Percentiles rank a stretch among this genome's conserved stretches.
Evolutionary conservation across 2,113 vertebrate genomes (phyloP).

Genomic region (Geococcyx californianus): DNA sequence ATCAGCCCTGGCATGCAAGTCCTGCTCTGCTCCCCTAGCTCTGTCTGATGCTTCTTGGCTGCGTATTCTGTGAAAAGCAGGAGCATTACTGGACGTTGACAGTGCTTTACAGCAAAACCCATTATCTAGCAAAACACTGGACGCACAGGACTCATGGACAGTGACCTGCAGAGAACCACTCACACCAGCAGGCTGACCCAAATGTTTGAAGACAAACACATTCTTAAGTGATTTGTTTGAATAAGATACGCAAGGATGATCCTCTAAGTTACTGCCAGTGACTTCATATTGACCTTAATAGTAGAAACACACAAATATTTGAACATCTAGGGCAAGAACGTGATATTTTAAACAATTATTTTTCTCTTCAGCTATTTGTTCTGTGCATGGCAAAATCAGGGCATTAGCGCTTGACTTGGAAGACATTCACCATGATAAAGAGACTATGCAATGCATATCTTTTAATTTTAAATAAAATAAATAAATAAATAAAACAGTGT

Average conservation of each 20-base stretch:
- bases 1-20: not conserved
- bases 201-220: not conserved
- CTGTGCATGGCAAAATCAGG: not conserved
- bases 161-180: not conserved
- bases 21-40: not conserved
- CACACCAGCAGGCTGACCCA: not conserved
- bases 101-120: not conserved
- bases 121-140: not conserved
- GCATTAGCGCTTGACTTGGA: not conserved
- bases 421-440: not conserved
- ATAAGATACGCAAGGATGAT: not conserved
- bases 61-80: not conserved
- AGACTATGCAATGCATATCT: not conserved
- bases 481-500: conserved; percentile 37
- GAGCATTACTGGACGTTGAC: not conserved
- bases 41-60: not conserved
- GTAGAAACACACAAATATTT: not conserved
- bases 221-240: not conserved
- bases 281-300: not conserved
- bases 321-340: not conserved
- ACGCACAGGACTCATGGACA: rapidly evolving
- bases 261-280: not conserved
- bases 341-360: not conserved
- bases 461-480: conserved; percentile 31
- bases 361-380: not conserved